Evolutionary conservation across 2,113 vertebrate species (phyloP), one percentile per base, ranked within the genome.

Genomic region (Actinemys pallida): DNA sequence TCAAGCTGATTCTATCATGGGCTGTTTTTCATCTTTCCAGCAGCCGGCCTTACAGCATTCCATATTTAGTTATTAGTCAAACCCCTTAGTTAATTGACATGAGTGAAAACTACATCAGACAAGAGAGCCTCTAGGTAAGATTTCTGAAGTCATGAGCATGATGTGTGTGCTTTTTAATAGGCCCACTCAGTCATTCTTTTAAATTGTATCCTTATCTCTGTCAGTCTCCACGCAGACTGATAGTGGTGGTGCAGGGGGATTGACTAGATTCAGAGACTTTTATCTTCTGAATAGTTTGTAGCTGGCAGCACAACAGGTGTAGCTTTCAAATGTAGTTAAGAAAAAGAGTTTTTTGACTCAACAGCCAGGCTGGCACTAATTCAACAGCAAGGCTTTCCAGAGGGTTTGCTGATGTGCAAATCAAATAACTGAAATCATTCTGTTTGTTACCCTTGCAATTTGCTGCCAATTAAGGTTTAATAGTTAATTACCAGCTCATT

Each of bases 51-150:
- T 90, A 92, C 85, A 96, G 86, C 49, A 0, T 52, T 94, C 83
- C 95, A 81, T 78, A 86, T 93, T 95, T 94, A 93, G 79, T 86
- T 91, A 92, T 92, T 95, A 95, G 87, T 94, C 69, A 96, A 96
- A 89, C 54, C 57, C 87, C 4, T 79, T 81, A 17, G 31, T 86
- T 97, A 96, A 97, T 42, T 88, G 90, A 89, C 79, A 16, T 84
- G 69, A 87, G 83, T 96, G 62, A 56, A 81, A 96, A 96, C 78
- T 81, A n/a, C 35, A 92, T 91, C 39, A 87, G 93, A 97, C 94
- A 96, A 92, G 83, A 90, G 62, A 91, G 94, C 93, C 92, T 93
- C 90, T 76, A 90, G 87, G 93, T 97, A 86, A 94, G 83, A 95
- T 27, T 17, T 87, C 50, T 90, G 90, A 95, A 97, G 84, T 79